Evolutionary conservation across 2,797 vertebrate species (phyloP).

Genomic region (Dermochelys coriacea): DNA sequence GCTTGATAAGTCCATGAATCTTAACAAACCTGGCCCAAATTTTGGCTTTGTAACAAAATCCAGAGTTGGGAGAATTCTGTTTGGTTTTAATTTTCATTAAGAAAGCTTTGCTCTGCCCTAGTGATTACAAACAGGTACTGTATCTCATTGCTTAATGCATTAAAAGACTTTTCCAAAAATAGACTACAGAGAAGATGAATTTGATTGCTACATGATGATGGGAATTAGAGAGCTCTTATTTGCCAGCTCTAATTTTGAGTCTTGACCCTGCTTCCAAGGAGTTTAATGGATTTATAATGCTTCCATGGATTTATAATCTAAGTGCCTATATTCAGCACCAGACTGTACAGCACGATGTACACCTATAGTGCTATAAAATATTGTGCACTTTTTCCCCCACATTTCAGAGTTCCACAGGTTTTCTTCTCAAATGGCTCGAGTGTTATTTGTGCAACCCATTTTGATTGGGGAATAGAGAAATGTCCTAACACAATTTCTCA

Average conservation of each 20-base stretch:
- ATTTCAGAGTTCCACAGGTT: fast-evolving
- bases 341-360: neutral
- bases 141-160: neutral
- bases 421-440: neutral
- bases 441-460: neutral
- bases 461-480: fast-evolving
- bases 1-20: neutral
- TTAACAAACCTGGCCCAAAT: neutral
- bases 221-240: neutral
- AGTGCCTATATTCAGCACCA: neutral
- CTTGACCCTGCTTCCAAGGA: neutral
- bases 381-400: fast-evolving
- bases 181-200: neutral
- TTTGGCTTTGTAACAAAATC: neutral
- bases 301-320: neutral
- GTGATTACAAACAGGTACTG: neutral
- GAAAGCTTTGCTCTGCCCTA: neutral
- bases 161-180: neutral
- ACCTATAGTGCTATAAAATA: fast-evolving
- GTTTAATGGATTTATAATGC: neutral
- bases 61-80: neutral
- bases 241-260: neutral
- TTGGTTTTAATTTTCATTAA: neutral
- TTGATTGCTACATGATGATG: fast-evolving
- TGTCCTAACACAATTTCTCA: neutral